A percentile compares a stretch with the other conserved stretches of the same genome.
These are phyloP conservation scores for Otus scops DNA, from an alignment of 2,797 vertebrate genomes.

Conservation along the genomic window DNA sequence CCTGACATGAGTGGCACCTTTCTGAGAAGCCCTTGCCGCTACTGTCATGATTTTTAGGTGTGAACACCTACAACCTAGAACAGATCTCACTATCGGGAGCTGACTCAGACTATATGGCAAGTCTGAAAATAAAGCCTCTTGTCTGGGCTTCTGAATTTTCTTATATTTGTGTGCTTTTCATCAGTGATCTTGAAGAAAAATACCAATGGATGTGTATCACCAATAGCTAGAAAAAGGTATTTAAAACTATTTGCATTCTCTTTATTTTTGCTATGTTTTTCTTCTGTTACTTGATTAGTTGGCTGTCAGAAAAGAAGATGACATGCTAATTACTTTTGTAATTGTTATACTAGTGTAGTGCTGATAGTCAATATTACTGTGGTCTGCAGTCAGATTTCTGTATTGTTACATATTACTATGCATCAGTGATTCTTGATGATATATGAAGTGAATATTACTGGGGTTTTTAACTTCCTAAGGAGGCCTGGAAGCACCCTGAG, in stretches of 20 bases:
- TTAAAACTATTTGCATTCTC: not conserved
- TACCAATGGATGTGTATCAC: accelerated
- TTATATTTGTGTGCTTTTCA: not conserved
- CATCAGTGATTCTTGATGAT: constrained; percentile 39
- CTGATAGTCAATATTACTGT: not conserved
- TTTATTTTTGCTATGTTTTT: not conserved
- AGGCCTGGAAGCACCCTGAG: not conserved
- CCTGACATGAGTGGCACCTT: not conserved
- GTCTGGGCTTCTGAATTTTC: not conserved
- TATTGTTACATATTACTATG: not conserved
- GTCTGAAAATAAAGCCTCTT: not conserved
- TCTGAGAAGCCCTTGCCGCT: not conserved
- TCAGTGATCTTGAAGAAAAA: not conserved
- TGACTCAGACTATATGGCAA: not conserved
- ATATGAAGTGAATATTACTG: not conserved
- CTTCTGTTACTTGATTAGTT: constrained; percentile 4
- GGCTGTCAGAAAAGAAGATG: not conserved
- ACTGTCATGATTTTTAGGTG: not conserved
- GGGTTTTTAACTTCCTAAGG: not conserved
- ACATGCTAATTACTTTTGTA: constrained; percentile 34
- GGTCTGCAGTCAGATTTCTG: not conserved
- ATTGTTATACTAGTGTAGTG: not conserved
- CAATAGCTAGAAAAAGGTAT: not conserved
- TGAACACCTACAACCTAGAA: not conserved
- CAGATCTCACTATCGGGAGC: accelerated